phyloP scores from a whole-genome alignment of 2,113 vertebrate genomes.

The Tapirus terrestris region DNA sequence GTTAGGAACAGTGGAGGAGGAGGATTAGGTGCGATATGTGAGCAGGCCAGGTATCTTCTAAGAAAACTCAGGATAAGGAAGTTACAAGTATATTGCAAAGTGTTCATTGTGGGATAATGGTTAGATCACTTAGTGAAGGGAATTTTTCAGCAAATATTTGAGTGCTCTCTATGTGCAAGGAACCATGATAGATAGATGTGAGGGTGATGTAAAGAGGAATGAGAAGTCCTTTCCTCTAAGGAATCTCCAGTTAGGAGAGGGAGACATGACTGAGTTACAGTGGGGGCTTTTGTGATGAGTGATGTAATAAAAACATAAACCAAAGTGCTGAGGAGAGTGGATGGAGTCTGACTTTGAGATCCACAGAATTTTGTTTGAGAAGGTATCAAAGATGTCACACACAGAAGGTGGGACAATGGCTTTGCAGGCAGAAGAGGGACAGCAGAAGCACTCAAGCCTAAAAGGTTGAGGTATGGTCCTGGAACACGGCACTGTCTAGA shows the following conservation, averaged over 20 bases:
- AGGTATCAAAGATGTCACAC: not conserved
- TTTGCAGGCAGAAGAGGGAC: not conserved
- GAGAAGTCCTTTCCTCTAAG: not conserved
- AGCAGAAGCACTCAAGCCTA: not conserved
- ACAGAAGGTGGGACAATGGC: not conserved
- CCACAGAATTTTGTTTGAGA: not conserved
- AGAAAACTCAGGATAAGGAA: not conserved
- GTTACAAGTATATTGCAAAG: not conserved
- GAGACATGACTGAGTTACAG: not conserved
- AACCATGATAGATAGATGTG: not conserved
- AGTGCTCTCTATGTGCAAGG: not conserved
- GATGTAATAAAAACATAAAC: not conserved
- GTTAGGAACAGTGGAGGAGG: not conserved
- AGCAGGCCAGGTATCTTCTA: not conserved
- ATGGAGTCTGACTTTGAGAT: not conserved
- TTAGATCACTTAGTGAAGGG: not conserved
- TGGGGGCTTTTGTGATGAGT: not conserved
- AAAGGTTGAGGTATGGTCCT: not conserved
- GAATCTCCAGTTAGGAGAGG: not conserved
- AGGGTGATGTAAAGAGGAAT: not conserved
- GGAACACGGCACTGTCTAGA: rapidly evolving
- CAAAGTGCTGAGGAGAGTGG: not conserved
- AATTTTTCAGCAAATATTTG: not conserved
- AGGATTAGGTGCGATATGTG: not conserved
- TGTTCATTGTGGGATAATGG: not conserved